Percentiles rank a stretch among this genome's conserved stretches.
These are phyloP conservation scores for Falco peregrinus DNA, from an alignment of 2,797 vertebrate species.

Conservation along the genomic window DNA sequence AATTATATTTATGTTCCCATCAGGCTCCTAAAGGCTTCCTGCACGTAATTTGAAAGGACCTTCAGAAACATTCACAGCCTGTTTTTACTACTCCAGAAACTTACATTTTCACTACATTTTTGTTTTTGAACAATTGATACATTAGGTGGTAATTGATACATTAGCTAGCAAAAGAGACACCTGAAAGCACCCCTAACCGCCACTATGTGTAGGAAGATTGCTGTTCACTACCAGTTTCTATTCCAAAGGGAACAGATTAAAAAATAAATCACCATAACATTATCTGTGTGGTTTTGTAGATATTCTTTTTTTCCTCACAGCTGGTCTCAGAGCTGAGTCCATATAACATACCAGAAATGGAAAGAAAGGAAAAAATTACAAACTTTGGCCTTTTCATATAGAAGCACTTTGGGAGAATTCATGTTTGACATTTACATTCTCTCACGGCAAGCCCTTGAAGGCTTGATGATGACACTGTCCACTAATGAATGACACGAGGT, in stretches of 20 bases:
- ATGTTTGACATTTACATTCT: background rate
- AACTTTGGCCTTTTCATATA: background rate
- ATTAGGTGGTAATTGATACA: background rate
- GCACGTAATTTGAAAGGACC: background rate
- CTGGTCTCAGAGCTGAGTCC: background rate
- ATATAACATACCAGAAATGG: background rate
- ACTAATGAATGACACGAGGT: background rate
- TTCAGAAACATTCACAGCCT: background rate
- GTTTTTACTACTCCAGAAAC: background rate
- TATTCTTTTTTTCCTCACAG: background rate
- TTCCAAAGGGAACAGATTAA: background rate
- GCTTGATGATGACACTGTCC: background rate
- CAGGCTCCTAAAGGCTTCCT: background rate
- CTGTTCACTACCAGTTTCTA: background rate
- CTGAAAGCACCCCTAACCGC: background rate
- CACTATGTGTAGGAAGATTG: background rate
- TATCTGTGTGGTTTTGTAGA: background rate
- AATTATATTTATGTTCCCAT: background rate
- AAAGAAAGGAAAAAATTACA: background rate
- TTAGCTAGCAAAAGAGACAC: background rate
- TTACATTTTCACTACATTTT: background rate
- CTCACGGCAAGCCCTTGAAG: background rate
- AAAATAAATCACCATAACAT: background rate
- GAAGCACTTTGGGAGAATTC: background rate
- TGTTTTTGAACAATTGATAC: background rate